A percentile compares a stretch with the other conserved stretches of the same genome.
phyloP scores from a whole-genome alignment of 2,113 vertebrate species.

The Dicrurus megarhynchus region DNA sequence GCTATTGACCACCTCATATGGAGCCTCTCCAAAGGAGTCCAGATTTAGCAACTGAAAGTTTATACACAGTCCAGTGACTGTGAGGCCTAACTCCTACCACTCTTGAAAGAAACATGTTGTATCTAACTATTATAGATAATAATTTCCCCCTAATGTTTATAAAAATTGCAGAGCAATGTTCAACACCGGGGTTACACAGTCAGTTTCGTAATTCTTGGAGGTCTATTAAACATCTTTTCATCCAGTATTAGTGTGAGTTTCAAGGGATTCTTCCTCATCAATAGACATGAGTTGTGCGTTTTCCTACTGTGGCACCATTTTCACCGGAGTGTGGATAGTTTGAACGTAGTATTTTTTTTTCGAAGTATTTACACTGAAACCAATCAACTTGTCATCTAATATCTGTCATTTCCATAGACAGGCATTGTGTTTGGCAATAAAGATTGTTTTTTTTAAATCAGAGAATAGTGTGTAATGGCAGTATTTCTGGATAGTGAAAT shows the following conservation, averaged over 20 bases:
- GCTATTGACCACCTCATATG: background rate
- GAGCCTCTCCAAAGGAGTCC: background rate
- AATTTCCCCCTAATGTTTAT: background rate
- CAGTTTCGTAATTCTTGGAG: background rate
- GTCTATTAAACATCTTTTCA: background rate
- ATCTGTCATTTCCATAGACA: background rate
- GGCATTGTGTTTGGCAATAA: background rate
- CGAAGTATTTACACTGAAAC: background rate
- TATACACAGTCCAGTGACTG: background rate
- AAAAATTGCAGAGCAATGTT: background rate
- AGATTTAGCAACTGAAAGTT: background rate
- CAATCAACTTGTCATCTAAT: background rate
- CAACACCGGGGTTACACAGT: background rate
- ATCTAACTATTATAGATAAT: background rate
- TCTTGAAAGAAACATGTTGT: background rate
- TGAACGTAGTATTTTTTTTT: background rate
- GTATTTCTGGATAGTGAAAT: background rate
- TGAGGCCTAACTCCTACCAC: background rate
- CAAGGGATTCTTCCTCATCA: background rate
- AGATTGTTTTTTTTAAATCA: background rate
- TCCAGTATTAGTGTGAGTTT: background rate
- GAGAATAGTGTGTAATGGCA: background rate
- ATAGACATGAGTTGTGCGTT: background rate
- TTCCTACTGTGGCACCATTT: background rate
- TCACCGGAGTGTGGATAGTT: background rate